Base-by-base conservation (phyloP, 2,888 invertebrate species). In the Andrena haemorrhoa region DNA sequence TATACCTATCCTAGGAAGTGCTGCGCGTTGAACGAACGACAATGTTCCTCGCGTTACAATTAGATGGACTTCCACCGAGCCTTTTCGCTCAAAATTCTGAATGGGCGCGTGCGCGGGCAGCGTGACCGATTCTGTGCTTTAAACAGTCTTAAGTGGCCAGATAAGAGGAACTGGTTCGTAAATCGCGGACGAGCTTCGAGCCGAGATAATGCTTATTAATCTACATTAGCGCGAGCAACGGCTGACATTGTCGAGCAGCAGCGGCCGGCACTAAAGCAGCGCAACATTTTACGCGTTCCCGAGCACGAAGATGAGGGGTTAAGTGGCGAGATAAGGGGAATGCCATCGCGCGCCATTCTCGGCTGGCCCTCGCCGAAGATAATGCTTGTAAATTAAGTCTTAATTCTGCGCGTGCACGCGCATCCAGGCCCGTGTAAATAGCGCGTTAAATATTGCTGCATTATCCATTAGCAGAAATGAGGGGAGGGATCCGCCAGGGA, bases 121-220 rank as follows among this genome's bases (percentile, higher is more conserved):
- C 61, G 31, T 41, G 79, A 53, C 61, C 60, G 71, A 72, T 68
- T 71, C 72, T 33, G 61, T 72, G 12, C 35, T 71, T 81, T 79
- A 74, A 81, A 74, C 74, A 60, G 47, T 60, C 60, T 49, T 61
- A 70, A 79, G 60, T 60, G 33, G 16, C 26, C 5, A 41, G 81
- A 79, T 74, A 79, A 74, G 69, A 51, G 73, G 47, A 83, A 73
- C 72, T 76, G 66, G 73, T 81, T 76, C 76, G 76, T 73, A 83
- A 72, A 81, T 76, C 73, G 81, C 69, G 76, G 35, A 76, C 65
- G 72, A 69, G 60, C 71, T 65, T 73, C 72, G 76, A 26, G 49
- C 63, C 63, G 72, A 69, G 82, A 83, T 83, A 83, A 83, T 70
- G 69, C 81, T 83, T 81, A 83, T 81, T 83, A 83, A 83, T 83